Base-by-base conservation (phyloP, 2,113 vertebrate species). In the Himantopus leucocephalus region DNA sequence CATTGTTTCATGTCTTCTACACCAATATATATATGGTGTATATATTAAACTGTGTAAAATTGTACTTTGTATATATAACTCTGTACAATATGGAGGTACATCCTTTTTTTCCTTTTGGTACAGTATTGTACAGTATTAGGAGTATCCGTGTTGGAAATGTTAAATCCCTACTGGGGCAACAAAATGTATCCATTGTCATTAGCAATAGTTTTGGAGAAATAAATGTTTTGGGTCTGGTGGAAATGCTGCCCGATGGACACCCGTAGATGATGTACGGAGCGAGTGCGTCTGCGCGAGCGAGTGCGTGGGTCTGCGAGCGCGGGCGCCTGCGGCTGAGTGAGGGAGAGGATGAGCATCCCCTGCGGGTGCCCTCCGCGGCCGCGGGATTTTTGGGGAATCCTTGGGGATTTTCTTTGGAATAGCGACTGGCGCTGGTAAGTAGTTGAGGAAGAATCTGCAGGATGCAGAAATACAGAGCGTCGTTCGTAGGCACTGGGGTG, bases 81-180 rank as follows among this genome's bases (percentile, higher is more conserved):
- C 98, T 99, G 99, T 99, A 99, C 98, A 99, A 99, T 98, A 98
- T 98, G 99, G 98, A 99, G 98, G 98, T 99, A 98, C 99, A 98
- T 96, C 98, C 97, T 76, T 96, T 96, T 97, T 92, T 45, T 24
- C 64, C 12, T 97, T 97, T 97, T 98, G 98, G 98, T 99, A 99
- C 98, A 99, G 98, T 98, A 98, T 98, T 99, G 99, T 99, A 99
- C 99, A 99, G 99, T 98, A 98, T 98, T 98, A 98, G 98, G 92
- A 97, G 95, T 97, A 41, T 21, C 56, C 27, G 96, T 97, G 97
- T 95, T 97, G 97, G 95, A 96, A 95, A 89, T 97, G 97, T 97
- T 95, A 32, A 90, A 60, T 88, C 92, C 89, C 29, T 96, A 24
- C 85, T 53, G 92, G 95, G 93, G 82, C 93, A 96, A 94, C 85